phyloP scores from a whole-genome alignment of 2,888 invertebrate species.

The Ceratothoa steindachneri region DNA sequence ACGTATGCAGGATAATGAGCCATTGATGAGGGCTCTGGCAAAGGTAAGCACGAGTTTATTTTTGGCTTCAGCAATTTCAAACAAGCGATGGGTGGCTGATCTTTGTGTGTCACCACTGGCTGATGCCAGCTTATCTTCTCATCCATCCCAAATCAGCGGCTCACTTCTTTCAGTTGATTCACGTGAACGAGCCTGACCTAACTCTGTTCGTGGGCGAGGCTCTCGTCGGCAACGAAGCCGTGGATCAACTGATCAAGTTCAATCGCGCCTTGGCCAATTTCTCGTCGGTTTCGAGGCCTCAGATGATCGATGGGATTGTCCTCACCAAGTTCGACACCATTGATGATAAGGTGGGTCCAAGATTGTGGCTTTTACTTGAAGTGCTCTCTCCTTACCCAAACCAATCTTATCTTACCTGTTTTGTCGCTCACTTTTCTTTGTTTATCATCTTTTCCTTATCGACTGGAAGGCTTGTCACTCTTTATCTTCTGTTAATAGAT shows the following conservation, averaged over 20 bases:
- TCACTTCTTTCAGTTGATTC: slow-evolving; percentile 65
- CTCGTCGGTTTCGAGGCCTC: slow-evolving; percentile 70
- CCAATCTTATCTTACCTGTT: not conserved
- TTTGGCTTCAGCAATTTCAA: no score
- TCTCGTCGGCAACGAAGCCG: slow-evolving; percentile 98
- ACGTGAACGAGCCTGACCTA: slow-evolving; percentile 93
- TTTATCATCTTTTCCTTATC: not conserved
- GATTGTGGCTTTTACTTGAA: no score
- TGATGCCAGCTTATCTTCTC: not conserved
- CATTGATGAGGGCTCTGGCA: slow-evolving; percentile 93
- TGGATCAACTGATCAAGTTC: slow-evolving; percentile 97
- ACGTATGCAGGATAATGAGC: slow-evolving; percentile 99
- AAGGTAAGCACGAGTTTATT: slow-evolving; percentile 60
- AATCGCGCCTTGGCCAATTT: slow-evolving; percentile 96
- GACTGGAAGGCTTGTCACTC: no score
- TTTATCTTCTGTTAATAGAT: no score
- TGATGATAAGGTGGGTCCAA: slow-evolving; percentile 83
- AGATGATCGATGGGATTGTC: slow-evolving; percentile 96
- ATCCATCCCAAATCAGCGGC: no score
- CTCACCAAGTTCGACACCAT: slow-evolving; percentile 99
- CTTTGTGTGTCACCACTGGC: not conserved
- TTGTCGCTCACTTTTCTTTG: not conserved
- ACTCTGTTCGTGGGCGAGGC: slow-evolving; percentile 99
- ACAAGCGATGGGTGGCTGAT: no score
- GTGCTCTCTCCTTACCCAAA: not conserved